A percentile compares a stretch with the other conserved stretches of the same genome.
Evolutionary conservation across 2,888 invertebrate genomes (phyloP).

Genomic region (Xestia c-nigrum): DNA sequence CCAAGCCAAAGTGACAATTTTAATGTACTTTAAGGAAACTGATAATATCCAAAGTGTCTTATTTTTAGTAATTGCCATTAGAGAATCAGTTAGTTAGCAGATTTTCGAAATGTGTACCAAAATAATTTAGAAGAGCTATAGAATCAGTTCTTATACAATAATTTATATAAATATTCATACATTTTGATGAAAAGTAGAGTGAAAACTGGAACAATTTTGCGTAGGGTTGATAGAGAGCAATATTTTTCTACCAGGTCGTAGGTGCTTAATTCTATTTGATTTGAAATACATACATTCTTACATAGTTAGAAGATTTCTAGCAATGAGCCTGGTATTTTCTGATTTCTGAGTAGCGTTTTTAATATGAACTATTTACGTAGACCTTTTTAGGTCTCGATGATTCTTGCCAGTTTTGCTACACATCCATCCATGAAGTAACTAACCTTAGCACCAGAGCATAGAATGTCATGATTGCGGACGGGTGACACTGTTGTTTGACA

Average conservation of each 20-base stretch:
- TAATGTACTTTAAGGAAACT: conserved; percentile 83
- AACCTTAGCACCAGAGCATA: conserved; percentile 82
- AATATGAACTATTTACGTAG: conserved; percentile 75
- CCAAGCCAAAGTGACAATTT: conserved; percentile 75
- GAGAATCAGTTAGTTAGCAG: conserved; percentile 87
- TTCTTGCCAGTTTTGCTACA: conserved; percentile 88
- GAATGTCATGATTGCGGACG: conserved; percentile 82
- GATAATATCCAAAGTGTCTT: conserved; percentile 89
- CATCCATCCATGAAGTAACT: conserved; percentile 88
- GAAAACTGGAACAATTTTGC: conserved; percentile 85
- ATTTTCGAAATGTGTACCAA: conserved; percentile 87
- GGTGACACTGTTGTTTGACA: conserved; percentile 80
- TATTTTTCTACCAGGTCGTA: conserved; percentile 88
- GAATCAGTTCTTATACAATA: conserved; percentile 79
- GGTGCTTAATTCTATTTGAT: conserved; percentile 86
- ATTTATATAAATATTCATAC: conserved; percentile 75
- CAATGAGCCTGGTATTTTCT: conserved; percentile 83
- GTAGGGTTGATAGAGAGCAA: conserved; percentile 85
- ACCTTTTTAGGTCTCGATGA: conserved; percentile 78
- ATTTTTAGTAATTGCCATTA: conserved; percentile 89
- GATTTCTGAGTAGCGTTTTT: conserved; percentile 84
- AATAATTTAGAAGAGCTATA: conserved; percentile 83
- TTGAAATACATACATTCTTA: conserved; percentile 71
- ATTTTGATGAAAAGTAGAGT: conserved; percentile 79
- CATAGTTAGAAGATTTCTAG: conserved; percentile 84